These are phyloP conservation scores for Umimayanthus chanpuru DNA, from an alignment of 92 coral and sea anemone species.

Conservation along the genomic window DNA sequence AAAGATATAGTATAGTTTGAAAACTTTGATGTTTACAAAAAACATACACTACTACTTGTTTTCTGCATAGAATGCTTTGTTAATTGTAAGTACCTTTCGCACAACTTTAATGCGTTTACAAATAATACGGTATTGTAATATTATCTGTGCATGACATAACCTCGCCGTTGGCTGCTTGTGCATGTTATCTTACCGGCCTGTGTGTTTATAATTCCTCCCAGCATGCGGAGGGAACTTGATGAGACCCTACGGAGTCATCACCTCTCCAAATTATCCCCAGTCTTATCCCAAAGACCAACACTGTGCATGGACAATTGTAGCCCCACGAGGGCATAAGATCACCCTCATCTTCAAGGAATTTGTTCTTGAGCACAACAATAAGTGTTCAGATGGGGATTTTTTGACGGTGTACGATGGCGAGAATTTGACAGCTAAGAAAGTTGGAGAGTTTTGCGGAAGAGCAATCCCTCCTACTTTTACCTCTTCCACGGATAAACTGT, in stretches of 20 bases:
- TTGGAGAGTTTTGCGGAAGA: conserved; percentile 72
- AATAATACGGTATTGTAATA: background rate
- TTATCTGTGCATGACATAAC: background rate
- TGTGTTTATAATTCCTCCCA: conserved; percentile 10
- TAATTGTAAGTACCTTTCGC: too few species aligned
- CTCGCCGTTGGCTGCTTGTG: background rate
- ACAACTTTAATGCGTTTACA: background rate
- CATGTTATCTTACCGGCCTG: background rate
- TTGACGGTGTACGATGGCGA: conserved; percentile 69
- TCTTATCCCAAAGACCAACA: conserved; percentile 52
- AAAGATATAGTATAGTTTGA: background rate
- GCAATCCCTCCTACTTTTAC: conserved; percentile 55
- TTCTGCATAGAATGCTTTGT: background rate
- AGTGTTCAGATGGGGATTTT: conserved; percentile 61
- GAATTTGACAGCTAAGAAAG: conserved; percentile 45
- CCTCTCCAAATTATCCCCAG: conserved; percentile 70
- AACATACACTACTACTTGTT: background rate
- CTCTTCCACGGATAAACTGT: conserved; percentile 61
- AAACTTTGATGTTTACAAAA: background rate
- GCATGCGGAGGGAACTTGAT: conserved; percentile 65
- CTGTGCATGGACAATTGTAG: conserved; percentile 75
- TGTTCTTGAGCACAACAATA: conserved; percentile 49
- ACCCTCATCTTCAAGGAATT: conserved; percentile 63
- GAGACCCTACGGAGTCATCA: conserved; percentile 56
- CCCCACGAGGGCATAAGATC: conserved; percentile 70